Evolutionary conservation across 2,888 invertebrate species (phyloP).

Genomic region (Cephus sareptanus): DNA sequence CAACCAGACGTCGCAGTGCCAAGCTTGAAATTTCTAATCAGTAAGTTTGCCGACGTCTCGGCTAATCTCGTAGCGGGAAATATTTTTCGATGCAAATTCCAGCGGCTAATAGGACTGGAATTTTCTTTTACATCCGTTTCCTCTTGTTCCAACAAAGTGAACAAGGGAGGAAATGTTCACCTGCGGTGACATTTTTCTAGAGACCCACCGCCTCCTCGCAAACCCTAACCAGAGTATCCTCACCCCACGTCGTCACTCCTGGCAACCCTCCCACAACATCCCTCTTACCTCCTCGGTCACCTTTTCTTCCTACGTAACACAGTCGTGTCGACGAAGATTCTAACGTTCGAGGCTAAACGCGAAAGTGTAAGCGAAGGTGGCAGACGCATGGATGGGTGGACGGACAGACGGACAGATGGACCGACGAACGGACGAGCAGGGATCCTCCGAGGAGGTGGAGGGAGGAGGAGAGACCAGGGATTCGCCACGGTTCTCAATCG

Average conservation of each 20-base stretch:
- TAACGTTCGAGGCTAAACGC: conserved; percentile 25
- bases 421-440: conserved; percentile 28
- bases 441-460: conserved; percentile 28
- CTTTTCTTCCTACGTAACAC: not conserved
- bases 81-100: not conserved
- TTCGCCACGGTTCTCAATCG: conserved; percentile 48
- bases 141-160: not conserved
- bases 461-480: conserved; percentile 33
- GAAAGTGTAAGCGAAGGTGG: conserved; percentile 39
- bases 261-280: not conserved
- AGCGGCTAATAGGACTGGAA: not conserved
- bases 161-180: not conserved
- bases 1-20: not conserved
- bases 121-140: not conserved
- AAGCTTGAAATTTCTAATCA: not conserved
- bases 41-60: not conserved
- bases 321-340: not conserved
- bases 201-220: not conserved
- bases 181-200: not conserved
- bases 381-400: conserved; percentile 40
- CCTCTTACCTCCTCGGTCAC: not conserved
- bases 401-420: conserved; percentile 15
- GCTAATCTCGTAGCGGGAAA: not conserved
- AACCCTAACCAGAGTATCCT: not conserved
- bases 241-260: not conserved